Conservation (phyloP, 2,888 invertebrate genomes). For the Encarsia formosa region DNA sequence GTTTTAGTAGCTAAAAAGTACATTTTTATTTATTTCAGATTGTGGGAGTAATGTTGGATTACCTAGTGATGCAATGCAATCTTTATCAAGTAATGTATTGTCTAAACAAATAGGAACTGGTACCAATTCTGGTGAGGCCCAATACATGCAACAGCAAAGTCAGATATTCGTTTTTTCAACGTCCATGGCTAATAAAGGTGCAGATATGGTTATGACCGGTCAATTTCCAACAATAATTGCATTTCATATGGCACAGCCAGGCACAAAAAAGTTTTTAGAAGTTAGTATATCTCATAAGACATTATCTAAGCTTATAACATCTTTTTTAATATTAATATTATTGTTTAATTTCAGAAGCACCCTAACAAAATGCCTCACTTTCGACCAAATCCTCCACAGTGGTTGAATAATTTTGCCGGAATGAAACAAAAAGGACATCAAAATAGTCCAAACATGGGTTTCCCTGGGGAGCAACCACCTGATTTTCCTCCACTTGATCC, state of each 20-base stretch:
- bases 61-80: conserved; percentile 65
- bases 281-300: conserved; percentile 50
- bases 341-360: conserved; percentile 64
- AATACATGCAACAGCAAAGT: conserved; percentile 92
- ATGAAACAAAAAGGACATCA: conserved; percentile 66
- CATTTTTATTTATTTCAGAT: too few species aligned
- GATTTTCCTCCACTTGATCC: conserved; percentile 48
- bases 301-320: conserved; percentile 5
- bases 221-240: conserved; percentile 89
- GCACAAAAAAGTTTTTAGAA: conserved; percentile 91
- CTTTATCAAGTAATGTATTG: conserved; percentile 72
- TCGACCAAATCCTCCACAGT: conserved; percentile 77
- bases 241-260: conserved; percentile 92
- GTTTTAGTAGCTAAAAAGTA: too few species aligned
- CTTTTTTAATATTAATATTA: not conserved
- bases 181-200: conserved; percentile 88
- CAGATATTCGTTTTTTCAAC: conserved; percentile 98
- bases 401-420: conserved; percentile 74
- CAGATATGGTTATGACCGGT: conserved; percentile 85
- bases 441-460: conserved; percentile 54
- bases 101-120: conserved; percentile 70
- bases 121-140: conserved; percentile 74
- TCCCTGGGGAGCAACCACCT: conserved; percentile 47
- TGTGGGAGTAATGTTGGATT: conserved; percentile 41
- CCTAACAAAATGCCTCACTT: conserved; percentile 86